Conservation (phyloP, 2,888 invertebrate species). For the Adela reaumurella region DNA sequence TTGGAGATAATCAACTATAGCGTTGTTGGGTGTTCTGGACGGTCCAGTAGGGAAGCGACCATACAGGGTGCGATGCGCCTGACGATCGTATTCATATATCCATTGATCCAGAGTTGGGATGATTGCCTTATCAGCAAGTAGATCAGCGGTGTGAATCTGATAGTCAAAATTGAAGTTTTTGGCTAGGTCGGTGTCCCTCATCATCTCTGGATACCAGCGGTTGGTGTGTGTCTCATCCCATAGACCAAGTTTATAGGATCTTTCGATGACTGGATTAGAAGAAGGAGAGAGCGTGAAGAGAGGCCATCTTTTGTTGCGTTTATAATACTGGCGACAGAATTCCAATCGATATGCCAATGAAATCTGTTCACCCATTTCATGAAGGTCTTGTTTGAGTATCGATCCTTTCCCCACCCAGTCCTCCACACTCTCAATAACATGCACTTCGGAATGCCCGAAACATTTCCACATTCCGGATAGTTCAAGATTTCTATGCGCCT, state of each 20-base stretch:
- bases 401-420: background rate
- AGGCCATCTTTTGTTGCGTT: background rate
- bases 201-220: background rate
- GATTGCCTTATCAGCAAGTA: slow-evolving; percentile 2
- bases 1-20: background rate
- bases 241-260: no score
- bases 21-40: background rate
- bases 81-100: slow-evolving; percentile 4
- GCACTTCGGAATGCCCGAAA: background rate
- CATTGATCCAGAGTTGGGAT: background rate
- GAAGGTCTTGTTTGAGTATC: no score
- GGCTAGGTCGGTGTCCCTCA: background rate
- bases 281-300: no score
- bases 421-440: background rate
- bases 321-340: background rate
- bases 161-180: slow-evolving; percentile 2
- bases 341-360: background rate
- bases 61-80: slow-evolving; percentile 1
- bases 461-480: background rate
- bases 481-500: background rate
- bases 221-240: background rate
- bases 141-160: slow-evolving; percentile 1
- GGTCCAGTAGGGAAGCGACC: slow-evolving; percentile 1
- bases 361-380: background rate
- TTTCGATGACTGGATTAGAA: no score